Conservation (phyloP, 1,140 invertebrate genomes). For the Thaumatotibia leucotreta region DNA sequence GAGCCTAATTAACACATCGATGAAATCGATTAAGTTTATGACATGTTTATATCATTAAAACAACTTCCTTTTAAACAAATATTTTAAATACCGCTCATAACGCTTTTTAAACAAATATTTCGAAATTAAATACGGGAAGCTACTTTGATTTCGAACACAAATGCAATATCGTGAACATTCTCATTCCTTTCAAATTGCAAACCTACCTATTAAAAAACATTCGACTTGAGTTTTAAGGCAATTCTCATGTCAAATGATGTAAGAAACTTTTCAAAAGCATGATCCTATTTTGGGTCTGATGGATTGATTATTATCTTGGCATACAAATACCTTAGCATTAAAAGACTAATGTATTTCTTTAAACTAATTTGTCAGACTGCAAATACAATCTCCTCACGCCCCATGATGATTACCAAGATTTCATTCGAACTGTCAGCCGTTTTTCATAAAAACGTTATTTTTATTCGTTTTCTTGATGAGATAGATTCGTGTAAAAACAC, state of each 20-base stretch:
- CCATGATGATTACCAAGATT: slow-evolving; percentile 19
- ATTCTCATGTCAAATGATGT: not conserved
- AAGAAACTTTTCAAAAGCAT: not conserved
- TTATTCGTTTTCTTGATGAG: slow-evolving; percentile 42
- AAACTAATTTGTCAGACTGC: slow-evolving; percentile 6
- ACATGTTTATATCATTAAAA: not conserved
- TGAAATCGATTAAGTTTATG: not conserved
- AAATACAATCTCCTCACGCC: slow-evolving; percentile 5
- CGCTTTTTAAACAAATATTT: no score
- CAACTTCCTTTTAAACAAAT: not conserved
- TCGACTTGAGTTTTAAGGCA: no score
- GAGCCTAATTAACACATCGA: slow-evolving; percentile 6
- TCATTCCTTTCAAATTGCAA: no score
- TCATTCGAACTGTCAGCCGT: slow-evolving; percentile 26
- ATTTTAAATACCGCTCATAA: no score
- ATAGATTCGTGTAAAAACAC: slow-evolving; percentile 60
- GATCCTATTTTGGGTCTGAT: not conserved
- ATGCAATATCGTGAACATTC: no score
- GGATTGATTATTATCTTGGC: not conserved
- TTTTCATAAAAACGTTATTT: slow-evolving; percentile 32
- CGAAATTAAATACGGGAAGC: no score
- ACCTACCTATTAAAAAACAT: no score
- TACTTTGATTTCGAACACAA: no score
- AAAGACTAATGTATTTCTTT: not conserved
- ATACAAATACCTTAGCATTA: not conserved